Conservation (phyloP, 2,113 vertebrate genomes). For the Piprites chloris region DNA sequence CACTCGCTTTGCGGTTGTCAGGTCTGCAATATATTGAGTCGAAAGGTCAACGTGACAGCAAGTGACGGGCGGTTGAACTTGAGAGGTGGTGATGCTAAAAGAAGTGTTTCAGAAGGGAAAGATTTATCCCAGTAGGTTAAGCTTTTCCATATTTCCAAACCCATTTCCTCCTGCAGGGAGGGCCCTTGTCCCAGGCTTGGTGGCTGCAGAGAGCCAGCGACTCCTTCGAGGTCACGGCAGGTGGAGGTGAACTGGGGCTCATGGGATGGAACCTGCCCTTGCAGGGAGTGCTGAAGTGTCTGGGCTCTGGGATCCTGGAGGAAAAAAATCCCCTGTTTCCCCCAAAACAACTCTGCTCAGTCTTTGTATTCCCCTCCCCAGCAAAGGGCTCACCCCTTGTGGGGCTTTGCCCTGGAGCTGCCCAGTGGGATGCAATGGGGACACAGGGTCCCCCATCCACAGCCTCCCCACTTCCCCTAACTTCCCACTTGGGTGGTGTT, state of each 20-base stretch:
- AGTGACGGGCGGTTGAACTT: not conserved
- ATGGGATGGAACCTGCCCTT: not conserved
- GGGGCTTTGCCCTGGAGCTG: not conserved
- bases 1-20: not conserved
- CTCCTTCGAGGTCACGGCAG: not conserved
- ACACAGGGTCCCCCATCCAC: rapidly evolving
- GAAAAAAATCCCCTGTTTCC: not conserved
- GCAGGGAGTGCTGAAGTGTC: not conserved
- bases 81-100: not conserved
- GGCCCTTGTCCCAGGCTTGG: rapidly evolving
- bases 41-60: rapidly evolving
- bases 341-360: not conserved
- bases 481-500: rapidly evolving
- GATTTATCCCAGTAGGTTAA: not conserved
- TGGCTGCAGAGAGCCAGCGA: not conserved
- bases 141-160: not conserved
- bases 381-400: not conserved
- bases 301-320: rapidly evolving
- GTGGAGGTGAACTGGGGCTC: not conserved
- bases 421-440: rapidly evolving
- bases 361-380: not conserved
- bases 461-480: not conserved
- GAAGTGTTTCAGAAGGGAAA: not conserved
- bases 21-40: not conserved
- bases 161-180: not conserved